Evolutionary conservation across 2,888 invertebrate genomes (phyloP), one percentile per base, ranked within the genome.

Genomic region (Blomia tropicalis): DNA sequence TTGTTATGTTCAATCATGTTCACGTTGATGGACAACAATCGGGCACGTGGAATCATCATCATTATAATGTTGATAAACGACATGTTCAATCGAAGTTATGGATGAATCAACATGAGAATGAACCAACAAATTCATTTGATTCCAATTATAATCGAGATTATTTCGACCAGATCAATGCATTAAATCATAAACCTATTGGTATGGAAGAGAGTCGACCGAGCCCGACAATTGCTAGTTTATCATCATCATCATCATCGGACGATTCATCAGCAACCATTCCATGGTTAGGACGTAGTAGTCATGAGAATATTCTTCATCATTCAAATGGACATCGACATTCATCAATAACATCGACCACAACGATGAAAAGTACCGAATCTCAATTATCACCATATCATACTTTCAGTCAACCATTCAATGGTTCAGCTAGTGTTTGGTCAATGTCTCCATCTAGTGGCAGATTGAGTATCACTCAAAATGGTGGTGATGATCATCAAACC

Each of bases 71-170:
- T n/a, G n/a, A n/a, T n/a, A n/a, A n/a, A n/a, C n/a, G n/a, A n/a
- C n/a, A n/a, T n/a, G n/a, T n/a, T n/a, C n/a, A n/a, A n/a, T n/a
- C n/a, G n/a, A n/a, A n/a, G n/a, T n/a, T n/a, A n/a, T n/a, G n/a
- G n/a, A n/a, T n/a, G n/a, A n/a, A n/a, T n/a, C n/a, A n/a, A n/a
- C n/a, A n/a, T n/a, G n/a, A n/a, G n/a, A n/a, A n/a, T n/a, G n/a
- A n/a, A n/a, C n/a, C 36, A 36, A 17, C 17, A 17, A 17, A 36
- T 17, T 36, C 36, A 36, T 36, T 36, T 17, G 36, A 36, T 17
- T n/a, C n/a, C 41, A 41, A n/a, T n/a, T 47, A 11, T n/a, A 47
- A 47, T n/a, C 51, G 51, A 47, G 51, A 27, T n/a, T 47, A 47
- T n/a, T 47, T 47, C 27, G 7, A 47, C 22, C 51, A 47, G 22